Base-by-base conservation (phyloP, 2,888 invertebrate genomes). In the Polyommatus icarus region DNA sequence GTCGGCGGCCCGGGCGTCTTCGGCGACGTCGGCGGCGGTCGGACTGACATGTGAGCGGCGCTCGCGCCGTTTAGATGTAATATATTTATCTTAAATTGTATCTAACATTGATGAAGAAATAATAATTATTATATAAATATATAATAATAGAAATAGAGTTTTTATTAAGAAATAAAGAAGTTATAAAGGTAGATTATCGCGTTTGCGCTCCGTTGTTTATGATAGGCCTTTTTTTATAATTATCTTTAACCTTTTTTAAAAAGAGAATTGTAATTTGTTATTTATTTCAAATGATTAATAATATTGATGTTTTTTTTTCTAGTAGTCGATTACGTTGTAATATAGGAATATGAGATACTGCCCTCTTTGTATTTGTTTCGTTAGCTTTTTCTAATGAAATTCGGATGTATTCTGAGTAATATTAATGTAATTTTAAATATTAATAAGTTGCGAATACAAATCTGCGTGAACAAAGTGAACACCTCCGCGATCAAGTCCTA, bases 271-370 rank as follows among this genome's bases (percentile, higher is more conserved):
- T 91, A 92, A 91, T 89, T 92, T 93, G 94, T 94, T 94, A 94
- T 94, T 94, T 94, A 94, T 94, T 94, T 93, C 91, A 94, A 93
- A 93, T 92, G 93, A 93, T 92, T 93, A 93, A 93, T 88, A 75
- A 90, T 91, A 92, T 90, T 89, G 88, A 90, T 89, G 92, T 89
- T 93, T 92, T 90, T 90, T 90, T 87, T 90, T 91, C 89, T 87
- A 84, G 90, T 92, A 92, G 85, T 88, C 82, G 84, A 85, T 87
- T 93, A 92, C 91, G 89, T 92, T 92, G 91, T 93, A 92, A 90
- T 87, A 90, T 93, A 93, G 89, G 89, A 87, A 88, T 90, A 91
- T 86, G 89, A 83, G 87, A 92, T 92, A 93, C 93, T 93, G 93
- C 93, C 93, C 91, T 90, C 89, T 88, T 87, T 88, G 84, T 87